Base-by-base conservation (phyloP, 2,113 vertebrate species). In the Mirza zaza region DNA sequence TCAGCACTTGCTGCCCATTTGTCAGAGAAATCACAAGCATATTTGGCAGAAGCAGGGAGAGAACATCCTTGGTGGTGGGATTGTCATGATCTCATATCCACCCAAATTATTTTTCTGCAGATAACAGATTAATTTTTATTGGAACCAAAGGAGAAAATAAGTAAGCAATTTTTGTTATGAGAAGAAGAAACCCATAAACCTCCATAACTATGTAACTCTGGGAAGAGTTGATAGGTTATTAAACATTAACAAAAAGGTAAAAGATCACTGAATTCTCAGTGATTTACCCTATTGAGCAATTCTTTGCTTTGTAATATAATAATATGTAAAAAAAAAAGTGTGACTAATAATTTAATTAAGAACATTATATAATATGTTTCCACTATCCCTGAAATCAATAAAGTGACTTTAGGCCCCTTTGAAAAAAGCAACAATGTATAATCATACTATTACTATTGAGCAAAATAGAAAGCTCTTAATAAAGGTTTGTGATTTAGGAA, bases 281-380 rank as follows among this genome's bases (percentile, higher is more conserved):
- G 45, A 77, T 77, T 91, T 84, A 80, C 25, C 21, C 52, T 63
- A 50, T 2, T 36, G 50, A 80, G 36, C 6, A 29, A 13, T 61
- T 85, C 20, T 36, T 45, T 82, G 8, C 39, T 59, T 76, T 57
- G 20, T 61, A 83, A 81, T 57, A 34, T 34, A 32, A 90, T 25
- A 50, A 59, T 36, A 5, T 86, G 42, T 8, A 76, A n/a, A 87
- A 39, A 84, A 42, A 76, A 67, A 52, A 59, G 36, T 20, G 21
- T 81, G 48, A 83, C n/a, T 80, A 32, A 52, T 92, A 65, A 32
- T 95, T 80, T 27, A 83, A 84, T 80, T 84, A 84, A 95, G 73
- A 95, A 67, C 45, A 50, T 67, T 61, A 89, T 81, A 67, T 63
- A 45, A 94, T 65, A 75, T 36, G 14, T 34, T 79, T 86, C 55